Base-by-base conservation (phyloP, 1,140 invertebrate species). In the Ceratina japonica region DNA sequence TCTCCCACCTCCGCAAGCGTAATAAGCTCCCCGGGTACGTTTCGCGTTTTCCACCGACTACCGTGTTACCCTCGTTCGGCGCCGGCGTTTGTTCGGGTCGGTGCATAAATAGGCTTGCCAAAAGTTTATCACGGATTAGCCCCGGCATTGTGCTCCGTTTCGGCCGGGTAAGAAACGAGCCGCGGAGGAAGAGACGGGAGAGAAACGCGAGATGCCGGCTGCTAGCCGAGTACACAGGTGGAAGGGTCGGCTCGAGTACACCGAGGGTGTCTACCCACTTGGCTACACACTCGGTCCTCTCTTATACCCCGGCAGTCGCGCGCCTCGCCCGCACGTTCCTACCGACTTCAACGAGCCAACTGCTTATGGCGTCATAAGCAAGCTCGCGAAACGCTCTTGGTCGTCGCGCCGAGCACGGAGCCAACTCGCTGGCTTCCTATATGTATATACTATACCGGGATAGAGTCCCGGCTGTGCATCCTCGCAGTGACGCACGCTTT, bases 291-390 rank as follows among this genome's bases (percentile, higher is more conserved):
- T 84, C 64, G 52, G 66, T 49, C 71, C 63, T 52, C 75, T 78
- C 68, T 56, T 78, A 66, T 81, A n/a, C n/a, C n/a, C 66, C 37
- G 22, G 37, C 49, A 22, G 10, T 52, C 58, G 54, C 51, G 66
- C 37, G 37, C 37, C 77, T 84, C 73, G 22, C 51, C 22, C 49
- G 85, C 83, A 69, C 82, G 87, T 85, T 86, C 77, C 77, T 65
- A 85, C 73, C 83, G 81, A 86, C 81, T 84, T 78, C 76, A 80
- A 80, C 61, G 86, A 79, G 74, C 71, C 78, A 80, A 84, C 87
- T 88, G 87, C 84, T 87, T 84, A 82, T 82, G 80, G 80, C 83
- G 68, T 87, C 86, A 76, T 82, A 83, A 83, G 62, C 87, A 79
- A 80, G 58, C 70, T 81, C 75, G 80, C 77, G 79, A 87, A 86